Evolutionary conservation across 2,113 vertebrate species (phyloP).

Genomic region (Malurus melanocephalus): DNA sequence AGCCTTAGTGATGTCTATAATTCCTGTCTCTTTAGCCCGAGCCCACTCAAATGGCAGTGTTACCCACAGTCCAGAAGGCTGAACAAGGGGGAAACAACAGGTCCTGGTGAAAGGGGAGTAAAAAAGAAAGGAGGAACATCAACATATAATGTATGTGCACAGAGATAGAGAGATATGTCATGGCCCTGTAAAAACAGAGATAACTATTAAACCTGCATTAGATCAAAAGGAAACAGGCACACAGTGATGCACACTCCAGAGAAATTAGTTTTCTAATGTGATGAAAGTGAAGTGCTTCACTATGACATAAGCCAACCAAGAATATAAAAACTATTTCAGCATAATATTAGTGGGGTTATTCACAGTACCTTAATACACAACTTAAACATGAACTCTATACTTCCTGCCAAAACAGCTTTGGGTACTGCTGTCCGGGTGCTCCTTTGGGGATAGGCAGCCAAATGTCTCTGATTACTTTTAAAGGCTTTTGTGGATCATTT

Average conservation of each 20-base stretch:
- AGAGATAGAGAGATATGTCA: not conserved
- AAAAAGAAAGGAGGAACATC: not conserved
- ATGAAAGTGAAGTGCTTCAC: not conserved
- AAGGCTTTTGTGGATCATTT: not conserved
- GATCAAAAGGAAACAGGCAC: not conserved
- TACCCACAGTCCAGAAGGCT: not conserved
- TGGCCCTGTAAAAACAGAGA: not conserved
- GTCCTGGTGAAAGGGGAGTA: not conserved
- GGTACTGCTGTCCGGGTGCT: not conserved
- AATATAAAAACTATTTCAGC: not conserved
- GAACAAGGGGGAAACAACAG: not conserved
- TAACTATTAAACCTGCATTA: not conserved
- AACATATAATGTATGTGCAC: not conserved
- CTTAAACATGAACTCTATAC: not conserved
- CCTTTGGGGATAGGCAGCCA: not conserved
- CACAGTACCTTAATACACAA: not conserved
- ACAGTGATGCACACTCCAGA: not conserved
- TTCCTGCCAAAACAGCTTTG: not conserved
- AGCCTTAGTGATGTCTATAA: not conserved
- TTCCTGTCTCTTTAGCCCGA: not conserved
- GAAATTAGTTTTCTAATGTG: not conserved
- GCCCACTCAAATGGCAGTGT: fast-evolving
- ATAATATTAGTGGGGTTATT: not conserved
- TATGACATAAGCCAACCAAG: not conserved
- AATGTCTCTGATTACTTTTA: not conserved